Base-by-base conservation (phyloP, 2,797 vertebrate species). In the Gobionotothen gibberifrons region DNA sequence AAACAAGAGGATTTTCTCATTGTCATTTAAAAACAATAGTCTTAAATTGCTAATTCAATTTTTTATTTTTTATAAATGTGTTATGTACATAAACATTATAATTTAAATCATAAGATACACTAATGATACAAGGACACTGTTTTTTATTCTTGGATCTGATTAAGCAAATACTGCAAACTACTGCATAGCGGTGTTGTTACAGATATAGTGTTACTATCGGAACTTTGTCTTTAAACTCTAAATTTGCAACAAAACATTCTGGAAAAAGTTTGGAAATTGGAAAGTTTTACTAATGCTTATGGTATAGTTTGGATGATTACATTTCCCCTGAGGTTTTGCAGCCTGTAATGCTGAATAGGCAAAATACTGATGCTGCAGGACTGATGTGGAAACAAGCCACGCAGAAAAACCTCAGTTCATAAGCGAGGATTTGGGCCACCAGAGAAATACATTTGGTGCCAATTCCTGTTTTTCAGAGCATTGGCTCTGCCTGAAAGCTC, bases 381-480 rank as follows among this genome's bases (percentile, higher is more conserved):
- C 63, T 61, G 68, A 83, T 51, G 72, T 65, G 53, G 80, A 67
- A 74, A 32, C 22, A 57, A 52, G 49, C 52, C 67, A 64, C 62
- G 72, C 51, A 80, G 21, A 59, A 6, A 52, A 69, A 64, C 40
- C 43, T 73, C 13, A 44, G 54, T 22, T 57, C 51, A 68, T n/a
- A 11, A 68, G 58, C 54, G 57, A 48, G 64, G 68, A 60, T 79
- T 72, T 72, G 40, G 40, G 77, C 65, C 54, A 21, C 76, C 56
- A 52, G 40, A 55, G 59, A 43, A 59, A 82, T 71, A 71, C 48
- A 81, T 82, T 53, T 21, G 22, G 48, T 75, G 68, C 58, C 56
- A 77, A 29, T 62, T 70, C 59, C 39, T 56, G 39, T 78, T 85
- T 82, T 67, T 54, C 55, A 40, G 22, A 73, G 73, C 29, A 76